Percentiles rank a stretch among this genome's conserved stretches.
Evolutionary conservation across 2,797 vertebrate species (phyloP).

Genomic region (Chelon auratus): DNA sequence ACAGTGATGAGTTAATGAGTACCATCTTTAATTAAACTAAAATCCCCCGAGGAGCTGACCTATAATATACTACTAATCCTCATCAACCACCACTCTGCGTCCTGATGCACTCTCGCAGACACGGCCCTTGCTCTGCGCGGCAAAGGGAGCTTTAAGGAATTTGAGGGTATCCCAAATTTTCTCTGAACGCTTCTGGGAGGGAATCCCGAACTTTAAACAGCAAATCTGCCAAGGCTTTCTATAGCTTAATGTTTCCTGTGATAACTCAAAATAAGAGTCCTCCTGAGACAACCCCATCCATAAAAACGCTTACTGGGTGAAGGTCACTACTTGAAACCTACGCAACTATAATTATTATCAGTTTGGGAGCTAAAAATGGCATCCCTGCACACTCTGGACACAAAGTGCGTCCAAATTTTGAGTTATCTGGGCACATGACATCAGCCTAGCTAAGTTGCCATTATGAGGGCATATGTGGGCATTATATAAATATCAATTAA

Average conservation of each 20-base stretch:
- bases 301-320: constrained; percentile 33
- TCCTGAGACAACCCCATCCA: constrained; percentile 4
- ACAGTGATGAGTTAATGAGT: constrained; percentile 78
- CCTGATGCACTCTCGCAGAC: constrained; percentile 25
- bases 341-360: constrained; percentile 29
- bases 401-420: constrained; percentile 27
- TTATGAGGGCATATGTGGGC: constrained; percentile 43
- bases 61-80: constrained; percentile 68
- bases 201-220: constrained; percentile 5
- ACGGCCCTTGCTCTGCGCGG: not conserved
- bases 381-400: not conserved
- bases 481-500: constrained; percentile 61
- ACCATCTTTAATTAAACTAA: constrained; percentile 80
- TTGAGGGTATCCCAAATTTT: constrained; percentile 5
- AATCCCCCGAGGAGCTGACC: constrained; percentile 69
- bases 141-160: constrained; percentile 23
- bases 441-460: constrained; percentile 40
- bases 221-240: constrained; percentile 22
- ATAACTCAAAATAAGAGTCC: constrained; percentile 26
- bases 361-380: constrained; percentile 18
- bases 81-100: constrained; percentile 50
- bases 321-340: constrained; percentile 38
- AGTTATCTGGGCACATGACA: constrained; percentile 39
- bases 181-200: constrained; percentile 14
- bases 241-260: constrained; percentile 16